These are phyloP conservation scores for Eolophus roseicapilla DNA, from an alignment of 2,113 vertebrate genomes.

Conservation along the genomic window DNA sequence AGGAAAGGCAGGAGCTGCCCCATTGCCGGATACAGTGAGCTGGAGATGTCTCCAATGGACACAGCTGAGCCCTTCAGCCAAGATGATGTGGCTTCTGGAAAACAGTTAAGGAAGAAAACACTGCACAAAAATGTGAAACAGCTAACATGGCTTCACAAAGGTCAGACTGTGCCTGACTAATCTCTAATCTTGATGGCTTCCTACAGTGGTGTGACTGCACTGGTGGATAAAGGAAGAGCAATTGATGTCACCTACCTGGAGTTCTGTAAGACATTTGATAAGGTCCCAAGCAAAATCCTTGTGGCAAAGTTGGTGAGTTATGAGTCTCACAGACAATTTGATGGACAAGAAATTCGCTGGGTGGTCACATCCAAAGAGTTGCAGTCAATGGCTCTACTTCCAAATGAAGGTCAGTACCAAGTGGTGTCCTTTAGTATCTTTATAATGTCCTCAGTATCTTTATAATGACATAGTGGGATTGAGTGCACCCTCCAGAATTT, in stretches of 20 bases:
- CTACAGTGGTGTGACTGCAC: neutral
- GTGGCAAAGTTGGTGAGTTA: neutral
- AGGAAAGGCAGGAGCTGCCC: fast-evolving
- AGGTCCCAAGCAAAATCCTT: neutral
- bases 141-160: neutral
- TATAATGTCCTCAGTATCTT: neutral
- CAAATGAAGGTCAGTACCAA: neutral
- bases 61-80: fast-evolving
- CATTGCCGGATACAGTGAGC: fast-evolving
- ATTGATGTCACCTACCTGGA: neutral
- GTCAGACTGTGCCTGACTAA: neutral
- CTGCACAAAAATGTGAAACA: neutral
- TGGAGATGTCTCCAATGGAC: fast-evolving
- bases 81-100: fast-evolving
- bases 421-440: neutral
- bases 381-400: fast-evolving
- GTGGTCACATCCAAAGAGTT: neutral
- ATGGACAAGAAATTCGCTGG: neutral
- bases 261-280: neutral
- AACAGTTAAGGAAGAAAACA: neutral
- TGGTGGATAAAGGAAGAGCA: neutral
- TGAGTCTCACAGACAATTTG: neutral
- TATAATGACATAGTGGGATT: neutral
- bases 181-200: neutral
- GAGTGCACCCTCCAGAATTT: neutral